These are phyloP conservation scores for Manacus vitellinus DNA, from an alignment of 2,113 vertebrate genomes.

Conservation along the genomic window DNA sequence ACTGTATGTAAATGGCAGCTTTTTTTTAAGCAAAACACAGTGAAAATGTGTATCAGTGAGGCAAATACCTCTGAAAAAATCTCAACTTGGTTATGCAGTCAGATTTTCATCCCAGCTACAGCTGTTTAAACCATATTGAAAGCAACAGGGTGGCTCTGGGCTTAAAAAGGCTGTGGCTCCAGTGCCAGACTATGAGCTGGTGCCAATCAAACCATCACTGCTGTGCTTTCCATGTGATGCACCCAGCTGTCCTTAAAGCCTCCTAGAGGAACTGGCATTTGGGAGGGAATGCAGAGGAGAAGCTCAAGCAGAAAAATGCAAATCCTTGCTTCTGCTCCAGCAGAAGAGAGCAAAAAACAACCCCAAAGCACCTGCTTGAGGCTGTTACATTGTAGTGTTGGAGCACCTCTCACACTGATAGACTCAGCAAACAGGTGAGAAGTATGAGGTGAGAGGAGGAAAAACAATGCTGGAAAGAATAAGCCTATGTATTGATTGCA, in stretches of 20 bases:
- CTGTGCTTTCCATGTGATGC: neutral
- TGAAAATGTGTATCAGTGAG: neutral
- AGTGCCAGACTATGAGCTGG: neutral
- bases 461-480: neutral
- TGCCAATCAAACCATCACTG: neutral
- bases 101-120: neutral
- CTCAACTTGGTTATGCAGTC: neutral
- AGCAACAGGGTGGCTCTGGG: neutral
- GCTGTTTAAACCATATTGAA: neutral
- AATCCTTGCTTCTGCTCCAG: neutral
- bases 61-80: neutral
- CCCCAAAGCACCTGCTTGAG: neutral
- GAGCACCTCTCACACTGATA: neutral
- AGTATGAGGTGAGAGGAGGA: neutral
- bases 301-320: constrained; percentile 4
- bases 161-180: neutral
- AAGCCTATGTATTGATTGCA: neutral
- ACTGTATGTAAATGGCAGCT: neutral
- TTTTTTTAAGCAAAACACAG: neutral
- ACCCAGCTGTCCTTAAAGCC: neutral
- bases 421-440: neutral
- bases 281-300: neutral
- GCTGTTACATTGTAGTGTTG: neutral
- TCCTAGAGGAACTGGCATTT: neutral
- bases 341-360: neutral